Evolutionary conservation across 2,888 invertebrate genomes (phyloP), one percentile per base, ranked within the genome.

Genomic region (Acleris literana): DNA sequence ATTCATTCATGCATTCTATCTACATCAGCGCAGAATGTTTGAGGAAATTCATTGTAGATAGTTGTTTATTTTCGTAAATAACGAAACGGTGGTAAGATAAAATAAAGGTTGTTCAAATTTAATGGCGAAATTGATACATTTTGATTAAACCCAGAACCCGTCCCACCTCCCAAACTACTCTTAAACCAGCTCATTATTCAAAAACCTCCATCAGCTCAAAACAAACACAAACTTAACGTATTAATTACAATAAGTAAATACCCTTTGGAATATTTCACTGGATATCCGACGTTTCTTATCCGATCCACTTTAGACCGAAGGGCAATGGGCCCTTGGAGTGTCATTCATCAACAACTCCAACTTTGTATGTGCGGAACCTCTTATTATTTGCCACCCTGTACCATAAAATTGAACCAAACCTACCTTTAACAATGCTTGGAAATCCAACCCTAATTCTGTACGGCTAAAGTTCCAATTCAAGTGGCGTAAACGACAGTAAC

Each of bases 241-340:
- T 61, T 66, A 61, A 72, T 72, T 72, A 72, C 66, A 70, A 70
- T 69, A 72, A 67, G 68, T 70, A 72, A 71, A 71, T 78, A 73
- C 76, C 75, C 73, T 72, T 72, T 74, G 79, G 83, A 82, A 90
- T 91, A 92, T 90, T 90, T 91, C 88, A 90, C 87, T 76, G 80
- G 83, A 83, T 86, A 90, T 88, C 88, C 92, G 85, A 87, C 90
- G 84, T 90, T 91, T 90, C 92, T 92, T 92, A 90, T 92, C 90
- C 87, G 81, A 81, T 88, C 90, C 88, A 87, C 87, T 91, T 92
- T 86, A 90, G 90, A 87, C 85, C 90, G 90, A 92, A 92, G 92
- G 92, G 92, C 92, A 90, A 92, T 92, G 90, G 92, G 89, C 84
- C 92, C 92, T 83, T 81, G 29, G 92, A 92, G 92, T 92, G 90